Evolutionary conservation across 92 coral and sea anemone genomes (phyloP).

Genomic region (Epizoanthus scotinus): DNA sequence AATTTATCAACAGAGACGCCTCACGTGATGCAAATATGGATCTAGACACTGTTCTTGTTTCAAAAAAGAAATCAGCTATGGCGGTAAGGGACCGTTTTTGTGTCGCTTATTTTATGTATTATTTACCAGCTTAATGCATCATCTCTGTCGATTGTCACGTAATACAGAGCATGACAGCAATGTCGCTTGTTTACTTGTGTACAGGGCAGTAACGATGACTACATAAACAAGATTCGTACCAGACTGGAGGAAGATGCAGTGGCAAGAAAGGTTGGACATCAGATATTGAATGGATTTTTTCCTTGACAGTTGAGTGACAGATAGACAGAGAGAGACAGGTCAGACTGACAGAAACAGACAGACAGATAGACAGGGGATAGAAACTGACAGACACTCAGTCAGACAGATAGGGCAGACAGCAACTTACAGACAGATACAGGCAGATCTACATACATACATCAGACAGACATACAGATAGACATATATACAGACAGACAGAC

Average conservation of each 20-base stretch:
- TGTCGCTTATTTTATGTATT: too few species aligned
- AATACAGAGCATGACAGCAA: background rate
- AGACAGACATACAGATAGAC: too few species aligned
- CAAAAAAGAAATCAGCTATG: conserved; percentile 58
- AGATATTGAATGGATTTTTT: background rate
- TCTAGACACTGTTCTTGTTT: conserved; percentile 61
- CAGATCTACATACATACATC: too few species aligned
- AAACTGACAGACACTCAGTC: too few species aligned
- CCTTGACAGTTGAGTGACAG: too few species aligned
- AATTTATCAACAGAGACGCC: conserved; percentile 10
- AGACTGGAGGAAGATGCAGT: conserved; percentile 90
- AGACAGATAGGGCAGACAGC: background rate
- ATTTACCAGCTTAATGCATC: background rate
- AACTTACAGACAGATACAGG: background rate
- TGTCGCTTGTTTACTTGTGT: background rate
- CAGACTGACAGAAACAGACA: too few species aligned
- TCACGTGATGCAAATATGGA: conserved; percentile 55
- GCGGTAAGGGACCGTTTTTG: background rate
- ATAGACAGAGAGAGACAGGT: too few species aligned
- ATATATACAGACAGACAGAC: too few species aligned
- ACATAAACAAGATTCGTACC: conserved; percentile 80
- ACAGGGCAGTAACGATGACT: conserved; percentile 74
- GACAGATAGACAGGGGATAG: too few species aligned
- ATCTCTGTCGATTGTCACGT: too few species aligned
- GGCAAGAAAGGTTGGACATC: conserved; percentile 74